Evolutionary conservation across 2,888 invertebrate species (phyloP), one percentile per base, ranked within the genome.

Genomic region (Spialia ferax): DNA sequence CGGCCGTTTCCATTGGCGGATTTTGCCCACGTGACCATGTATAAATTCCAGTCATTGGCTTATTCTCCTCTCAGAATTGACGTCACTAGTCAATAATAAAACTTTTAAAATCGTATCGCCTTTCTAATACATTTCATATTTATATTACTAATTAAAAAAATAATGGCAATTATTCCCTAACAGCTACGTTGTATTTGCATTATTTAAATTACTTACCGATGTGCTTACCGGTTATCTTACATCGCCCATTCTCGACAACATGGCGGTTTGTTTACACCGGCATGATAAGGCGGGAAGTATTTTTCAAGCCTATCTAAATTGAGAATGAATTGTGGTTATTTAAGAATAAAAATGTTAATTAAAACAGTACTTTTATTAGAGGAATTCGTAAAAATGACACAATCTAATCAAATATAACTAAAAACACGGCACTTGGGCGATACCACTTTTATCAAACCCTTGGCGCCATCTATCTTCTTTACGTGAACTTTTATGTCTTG

Each of bases 211-310:
- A 81, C 80, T 85, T 80, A 81, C 80, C 63, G 68, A 1, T 50
- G 54, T 61, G 82, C 82, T 86, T 84, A 87, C 86, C 80, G 75
- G 74, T 78, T 77, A 76, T 70, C 77, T 77, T 76, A 79, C 79
- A 78, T 83, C 79, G 78, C 81, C 79, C 80, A 83, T 81, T 84
- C 82, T 83, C 82, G 83, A 88, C 92, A 94, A 94, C 87, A 93
- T 94, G 94, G 93, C 93, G 89, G 91, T 94, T 94, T 94, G 94
- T 94, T 94, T 94, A 94, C 94, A 94, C 94, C 94, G 94, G 94
- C 93, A 89, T 88, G 89, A 89, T 86, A 87, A 91, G 89, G 91
- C 92, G 91, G 91, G 90, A 92, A 92, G 86, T 82, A 82, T 75
- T 89, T 84, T 72, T 50, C 62, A 61, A 59, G 71, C 42, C 67